These are phyloP conservation scores for Neoarius graeffei DNA, from an alignment of 2,113 vertebrate genomes.

Conservation along the genomic window DNA sequence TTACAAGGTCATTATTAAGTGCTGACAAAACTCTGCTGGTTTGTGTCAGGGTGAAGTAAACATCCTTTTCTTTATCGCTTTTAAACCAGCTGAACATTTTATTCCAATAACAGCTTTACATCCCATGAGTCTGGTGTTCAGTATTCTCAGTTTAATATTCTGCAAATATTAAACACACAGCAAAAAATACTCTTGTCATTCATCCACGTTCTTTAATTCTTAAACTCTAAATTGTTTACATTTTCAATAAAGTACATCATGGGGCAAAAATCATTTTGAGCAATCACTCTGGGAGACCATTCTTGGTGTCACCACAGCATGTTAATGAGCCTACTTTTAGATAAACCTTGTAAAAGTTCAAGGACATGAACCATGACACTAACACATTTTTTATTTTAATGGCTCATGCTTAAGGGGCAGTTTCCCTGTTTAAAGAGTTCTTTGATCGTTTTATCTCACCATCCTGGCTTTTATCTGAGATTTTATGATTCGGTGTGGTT, in stretches of 20 bases:
- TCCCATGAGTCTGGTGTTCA: constrained; percentile 39
- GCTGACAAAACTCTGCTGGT: constrained; percentile 59
- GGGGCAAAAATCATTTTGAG: background rate
- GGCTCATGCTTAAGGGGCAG: constrained; percentile 29
- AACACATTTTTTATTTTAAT: constrained; percentile 32
- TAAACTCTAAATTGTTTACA: background rate
- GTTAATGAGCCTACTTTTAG: constrained; percentile 8
- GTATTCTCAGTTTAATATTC: background rate
- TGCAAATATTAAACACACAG: background rate
- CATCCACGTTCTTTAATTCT: background rate
- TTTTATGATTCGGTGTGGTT: constrained; percentile 42
- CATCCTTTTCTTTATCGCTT: constrained; percentile 75
- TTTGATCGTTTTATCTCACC: constrained; percentile 45
- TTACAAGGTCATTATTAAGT: constrained; percentile 54
- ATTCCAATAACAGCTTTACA: constrained; percentile 54
- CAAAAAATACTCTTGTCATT: background rate
- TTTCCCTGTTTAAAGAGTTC: constrained; percentile 20
- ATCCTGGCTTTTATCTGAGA: background rate
- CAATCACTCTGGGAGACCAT: background rate
- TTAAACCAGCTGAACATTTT: constrained; percentile 37
- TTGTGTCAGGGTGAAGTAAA: constrained; percentile 71
- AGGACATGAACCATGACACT: constrained; percentile 56
- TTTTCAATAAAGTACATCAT: background rate
- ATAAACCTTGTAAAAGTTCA: constrained; percentile 49
- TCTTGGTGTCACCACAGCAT: background rate